A percentile compares a stretch with the other conserved stretches of the same genome.
phyloP scores from a whole-genome alignment of 2,113 vertebrate genomes.

The Caranx melampygus region DNA sequence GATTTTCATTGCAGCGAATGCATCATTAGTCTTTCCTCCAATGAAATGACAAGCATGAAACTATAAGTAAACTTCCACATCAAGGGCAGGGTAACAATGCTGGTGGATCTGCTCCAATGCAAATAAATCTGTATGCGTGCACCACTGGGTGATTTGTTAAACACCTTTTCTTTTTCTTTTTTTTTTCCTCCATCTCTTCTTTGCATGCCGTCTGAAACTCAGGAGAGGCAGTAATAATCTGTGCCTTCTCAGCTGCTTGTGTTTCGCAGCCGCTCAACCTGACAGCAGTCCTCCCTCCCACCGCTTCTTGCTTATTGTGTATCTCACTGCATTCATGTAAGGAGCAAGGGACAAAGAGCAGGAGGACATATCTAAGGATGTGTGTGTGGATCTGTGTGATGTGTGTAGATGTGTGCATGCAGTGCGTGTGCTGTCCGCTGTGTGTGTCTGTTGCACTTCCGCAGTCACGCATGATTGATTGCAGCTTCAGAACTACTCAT shows the following conservation, averaged over 20 bases:
- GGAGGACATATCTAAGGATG: slow-evolving; percentile 14
- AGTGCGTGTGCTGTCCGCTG: neutral
- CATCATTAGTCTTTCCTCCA: slow-evolving; percentile 41
- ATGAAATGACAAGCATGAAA: slow-evolving; percentile 34
- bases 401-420: neutral
- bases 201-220: slow-evolving; percentile 40
- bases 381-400: neutral
- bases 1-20: slow-evolving; percentile 50
- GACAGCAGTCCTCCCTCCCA: slow-evolving; percentile 40
- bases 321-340: slow-evolving; percentile 18
- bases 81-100: slow-evolving; percentile 47
- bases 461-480: slow-evolving; percentile 66
- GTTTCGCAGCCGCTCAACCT: slow-evolving; percentile 25
- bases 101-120: slow-evolving; percentile 28
- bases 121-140: slow-evolving; percentile 53
- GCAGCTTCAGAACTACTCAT: slow-evolving; percentile 59
- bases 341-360: slow-evolving; percentile 15
- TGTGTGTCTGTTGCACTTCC: slow-evolving; percentile 32
- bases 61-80: slow-evolving; percentile 49
- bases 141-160: slow-evolving; percentile 55
- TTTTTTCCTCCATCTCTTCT: neutral
- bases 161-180: slow-evolving; percentile 16
- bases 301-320: slow-evolving; percentile 39
- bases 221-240: slow-evolving; percentile 47
- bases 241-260: slow-evolving; percentile 44